Base-by-base conservation (phyloP, 2,888 invertebrate species). In the Pollenia griseotomentosa region DNA sequence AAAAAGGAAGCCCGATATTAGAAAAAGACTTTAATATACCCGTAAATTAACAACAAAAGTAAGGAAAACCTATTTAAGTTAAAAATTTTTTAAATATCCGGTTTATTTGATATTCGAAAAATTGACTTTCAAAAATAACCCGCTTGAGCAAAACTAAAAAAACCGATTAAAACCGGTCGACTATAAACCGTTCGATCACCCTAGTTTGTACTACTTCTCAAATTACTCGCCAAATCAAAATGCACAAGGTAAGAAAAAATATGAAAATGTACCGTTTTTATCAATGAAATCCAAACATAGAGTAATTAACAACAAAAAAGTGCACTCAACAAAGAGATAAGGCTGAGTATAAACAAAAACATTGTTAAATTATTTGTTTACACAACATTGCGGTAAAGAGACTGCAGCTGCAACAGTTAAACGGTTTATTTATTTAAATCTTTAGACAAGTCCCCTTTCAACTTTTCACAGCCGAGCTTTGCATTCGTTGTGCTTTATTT, bases 381-480 rank as follows among this genome's bases (percentile, higher is more conserved):
- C 11, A 46, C 19, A 51, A 81, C 23, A 65, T 16, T 19, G 48
- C 59, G 12, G 19, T 65, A n/a, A 61, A 14, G 57, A n/a, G 14
- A 51, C 14, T 12, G 14, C 57, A 14, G 19, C 48, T 46, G 42
- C 48, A 40, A 48, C 68, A 73, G 55, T 80, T 68, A 75, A 75
- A 83, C 79, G 83, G 75, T 80, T 83, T 83, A 53, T 57, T 79
- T 71, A 33, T 61, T 70, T 59, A 70, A 73, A 84, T 84, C 86
- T 83, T 10, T 63, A 23, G 46, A 48, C 23, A 59, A 73, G 74
- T 74, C 63, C 40, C 51, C 80, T 65, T 81, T 79, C 63, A 59
- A 68, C 77, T 77, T 59, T 73, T 53, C 7, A 40, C 10, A 61
- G 53, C n/a, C 6, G n/a, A 59, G 83, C 59, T 53, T 63, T 65